Conservation (phyloP, 2,797 vertebrate genomes). For the Poecile montanus region DNA sequence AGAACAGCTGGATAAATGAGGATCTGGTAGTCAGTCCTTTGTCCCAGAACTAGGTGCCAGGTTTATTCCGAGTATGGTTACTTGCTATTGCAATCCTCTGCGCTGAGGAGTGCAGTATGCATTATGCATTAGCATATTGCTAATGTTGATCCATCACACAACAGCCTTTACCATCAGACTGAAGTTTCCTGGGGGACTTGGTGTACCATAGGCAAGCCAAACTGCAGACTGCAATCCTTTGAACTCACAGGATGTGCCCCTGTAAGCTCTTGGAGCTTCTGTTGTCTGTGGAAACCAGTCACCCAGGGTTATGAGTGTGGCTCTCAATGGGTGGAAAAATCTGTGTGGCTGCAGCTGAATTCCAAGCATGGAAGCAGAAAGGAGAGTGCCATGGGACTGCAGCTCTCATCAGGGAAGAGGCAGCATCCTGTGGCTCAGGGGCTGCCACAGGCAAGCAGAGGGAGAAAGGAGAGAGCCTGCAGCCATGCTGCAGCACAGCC, state of each 20-base stretch:
- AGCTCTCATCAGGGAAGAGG: background rate
- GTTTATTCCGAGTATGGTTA: background rate
- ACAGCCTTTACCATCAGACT: background rate
- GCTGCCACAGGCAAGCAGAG: background rate
- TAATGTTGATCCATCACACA: background rate
- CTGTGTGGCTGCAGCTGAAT: fast-evolving
- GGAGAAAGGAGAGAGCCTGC: background rate
- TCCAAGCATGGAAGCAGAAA: background rate
- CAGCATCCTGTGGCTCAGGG: background rate
- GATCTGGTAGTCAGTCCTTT: background rate
- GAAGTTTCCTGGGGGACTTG: background rate
- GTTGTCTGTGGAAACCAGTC: background rate
- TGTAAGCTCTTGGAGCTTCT: background rate
- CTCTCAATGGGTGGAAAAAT: background rate
- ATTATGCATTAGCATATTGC: background rate
- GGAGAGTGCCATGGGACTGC: background rate
- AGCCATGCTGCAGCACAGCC: background rate
- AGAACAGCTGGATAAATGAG: background rate
- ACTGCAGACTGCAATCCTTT: background rate
- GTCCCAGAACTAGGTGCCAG: background rate
- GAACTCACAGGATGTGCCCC: background rate
- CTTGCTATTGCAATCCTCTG: background rate
- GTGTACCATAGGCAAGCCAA: background rate
- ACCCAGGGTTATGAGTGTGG: background rate
- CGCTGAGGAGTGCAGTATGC: background rate